Conservation (phyloP, 2,113 vertebrate species). For the Campylorhamphus procurvoides region DNA sequence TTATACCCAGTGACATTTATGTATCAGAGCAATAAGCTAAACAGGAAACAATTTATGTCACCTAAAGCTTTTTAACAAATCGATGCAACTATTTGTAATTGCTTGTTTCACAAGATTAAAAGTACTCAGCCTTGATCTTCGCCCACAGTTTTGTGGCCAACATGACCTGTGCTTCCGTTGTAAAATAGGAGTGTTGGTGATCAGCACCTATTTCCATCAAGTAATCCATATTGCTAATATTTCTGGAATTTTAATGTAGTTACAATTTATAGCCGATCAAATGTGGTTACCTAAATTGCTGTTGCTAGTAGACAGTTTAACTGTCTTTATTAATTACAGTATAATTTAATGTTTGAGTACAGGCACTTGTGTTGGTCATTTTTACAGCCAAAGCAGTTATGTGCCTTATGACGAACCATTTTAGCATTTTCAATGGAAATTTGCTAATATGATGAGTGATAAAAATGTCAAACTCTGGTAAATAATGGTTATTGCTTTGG, state of each 20-base stretch:
- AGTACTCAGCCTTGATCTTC: constrained; percentile 95
- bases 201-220: constrained; percentile 91
- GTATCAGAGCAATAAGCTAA: constrained; percentile 92
- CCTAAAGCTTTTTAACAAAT: constrained; percentile 99
- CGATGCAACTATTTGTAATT: constrained; percentile 99
- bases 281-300: constrained; percentile 99
- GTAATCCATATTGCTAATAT: constrained; percentile 97
- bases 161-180: constrained; percentile 86
- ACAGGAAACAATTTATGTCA: constrained; percentile 99
- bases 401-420: constrained; percentile 86
- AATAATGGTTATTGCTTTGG: constrained; percentile 85
- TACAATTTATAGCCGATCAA: constrained; percentile 98
- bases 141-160: constrained; percentile 91
- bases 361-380: constrained; percentile 83
- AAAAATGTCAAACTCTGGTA: constrained; percentile 82
- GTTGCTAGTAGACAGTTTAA: constrained; percentile 97
- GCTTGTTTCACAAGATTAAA: constrained; percentile 99
- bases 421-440: constrained; percentile 83
- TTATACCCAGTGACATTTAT: constrained; percentile 90
- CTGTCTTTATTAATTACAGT: constrained; percentile 98
- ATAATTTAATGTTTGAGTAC: constrained; percentile 93
- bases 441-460: constrained; percentile 85
- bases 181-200: constrained; percentile 80
- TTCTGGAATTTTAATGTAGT: constrained; percentile 97
- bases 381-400: constrained; percentile 82